These are phyloP conservation scores for Aphodius sticticus DNA, from an alignment of 2,888 invertebrate species.

Conservation along the genomic window DNA sequence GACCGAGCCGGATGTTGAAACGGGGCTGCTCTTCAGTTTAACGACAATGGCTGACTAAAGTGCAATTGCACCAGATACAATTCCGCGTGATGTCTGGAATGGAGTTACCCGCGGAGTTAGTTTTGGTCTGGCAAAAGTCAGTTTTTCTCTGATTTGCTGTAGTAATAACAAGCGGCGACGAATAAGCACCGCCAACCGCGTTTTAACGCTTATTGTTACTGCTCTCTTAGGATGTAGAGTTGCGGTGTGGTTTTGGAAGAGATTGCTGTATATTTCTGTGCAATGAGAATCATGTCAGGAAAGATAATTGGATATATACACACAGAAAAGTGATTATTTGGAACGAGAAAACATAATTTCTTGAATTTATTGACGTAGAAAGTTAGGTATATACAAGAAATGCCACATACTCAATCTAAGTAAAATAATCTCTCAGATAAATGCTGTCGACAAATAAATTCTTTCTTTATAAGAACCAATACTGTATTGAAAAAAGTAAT, in stretches of 20 bases:
- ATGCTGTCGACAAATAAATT: no score
- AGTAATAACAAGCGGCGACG: background rate
- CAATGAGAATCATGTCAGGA: background rate
- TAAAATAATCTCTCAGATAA: no score
- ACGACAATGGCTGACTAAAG: background rate
- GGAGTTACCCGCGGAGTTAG: background rate
- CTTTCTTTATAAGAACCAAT: no score
- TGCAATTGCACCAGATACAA: background rate
- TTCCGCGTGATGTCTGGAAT: background rate
- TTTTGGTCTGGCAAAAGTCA: background rate
- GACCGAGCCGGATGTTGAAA: background rate
- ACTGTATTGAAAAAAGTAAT: no score
- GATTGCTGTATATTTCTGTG: background rate
- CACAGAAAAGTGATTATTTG: no score
- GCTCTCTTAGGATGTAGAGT: background rate
- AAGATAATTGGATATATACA: background rate
- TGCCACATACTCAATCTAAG: no score
- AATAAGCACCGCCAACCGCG: background rate
- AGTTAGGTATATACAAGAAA: no score
- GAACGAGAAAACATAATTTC: no score
- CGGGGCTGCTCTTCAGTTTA: background rate
- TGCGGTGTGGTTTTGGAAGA: background rate
- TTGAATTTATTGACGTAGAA: no score
- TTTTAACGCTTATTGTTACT: constrained; percentile 4
- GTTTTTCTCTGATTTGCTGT: background rate